Evolutionary conservation across 2,888 invertebrate genomes (phyloP).

Genomic region (Phyto melanocephala): DNA sequence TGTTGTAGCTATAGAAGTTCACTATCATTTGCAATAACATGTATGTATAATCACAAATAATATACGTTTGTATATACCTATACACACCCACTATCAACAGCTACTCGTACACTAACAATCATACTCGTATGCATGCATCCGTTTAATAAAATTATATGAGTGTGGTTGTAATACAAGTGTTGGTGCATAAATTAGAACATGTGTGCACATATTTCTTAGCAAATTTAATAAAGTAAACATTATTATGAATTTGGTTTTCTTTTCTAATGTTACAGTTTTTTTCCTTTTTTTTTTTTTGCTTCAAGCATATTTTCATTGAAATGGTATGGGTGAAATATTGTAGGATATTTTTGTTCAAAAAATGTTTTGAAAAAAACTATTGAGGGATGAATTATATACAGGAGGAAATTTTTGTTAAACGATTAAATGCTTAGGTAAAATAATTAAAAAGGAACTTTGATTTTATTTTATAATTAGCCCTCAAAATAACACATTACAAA

Average conservation of each 20-base stretch:
- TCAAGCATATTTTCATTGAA: not conserved
- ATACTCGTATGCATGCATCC: not conserved
- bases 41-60: not conserved
- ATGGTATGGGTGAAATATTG: not conserved
- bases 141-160: constrained; percentile 16
- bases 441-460: no score
- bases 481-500: no score
- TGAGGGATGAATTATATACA: no score
- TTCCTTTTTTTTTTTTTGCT: not conserved
- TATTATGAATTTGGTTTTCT: constrained; percentile 21
- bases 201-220: constrained; percentile 18
- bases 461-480: no score
- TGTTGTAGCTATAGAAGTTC: constrained; percentile 14
- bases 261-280: not conserved
- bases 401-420: no score
- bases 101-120: not conserved
- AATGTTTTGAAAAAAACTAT: not conserved
- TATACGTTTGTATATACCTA: not conserved
- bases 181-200: constrained; percentile 37
- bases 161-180: constrained; percentile 30
- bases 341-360: not conserved
- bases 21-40: constrained; percentile 22
- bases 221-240: constrained; percentile 38
- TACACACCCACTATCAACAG: not conserved
- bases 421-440: no score